Evolutionary conservation across 2,888 invertebrate species (phyloP), one percentile per base, ranked within the genome.

Genomic region (Apotomis turbidana): DNA sequence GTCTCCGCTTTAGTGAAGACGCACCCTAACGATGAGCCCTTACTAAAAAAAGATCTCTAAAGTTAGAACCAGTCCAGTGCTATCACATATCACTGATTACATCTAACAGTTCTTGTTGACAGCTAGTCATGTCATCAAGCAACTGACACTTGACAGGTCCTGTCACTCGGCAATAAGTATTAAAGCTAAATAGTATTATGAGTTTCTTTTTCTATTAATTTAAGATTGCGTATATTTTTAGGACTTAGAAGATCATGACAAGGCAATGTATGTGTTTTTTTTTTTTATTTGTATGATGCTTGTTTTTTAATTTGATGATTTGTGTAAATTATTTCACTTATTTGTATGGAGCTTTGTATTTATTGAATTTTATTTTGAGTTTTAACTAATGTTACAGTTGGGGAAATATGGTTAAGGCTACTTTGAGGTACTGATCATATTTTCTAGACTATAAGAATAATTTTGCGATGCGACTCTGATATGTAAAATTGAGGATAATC

Each of bases 201-300:
- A 82, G 75, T 85, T 85, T 86, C 76, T 85, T 85, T 86, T 84
- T 87, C 84, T 78, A 82, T 86, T 85, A 82, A 79, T 83, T 77
- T 91, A 92, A 91, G 93, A 93, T 92, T 92, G 92, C 93, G 91
- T 92, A 89, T 86, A 89, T 85, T 88, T 84, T 90, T 88, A 91
- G 91, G 88, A 90, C 90, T 91, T 91, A 89, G 83, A 88, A 87
- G 85, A 89, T 87, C 92, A 91, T 93, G 93, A 92, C 93, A 92
- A 90, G 89, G 87, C 86, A 85, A 83, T 86, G 88, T 84, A 87
- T 89, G 88, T 80, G 77, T 83, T 84, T 87, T 78, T 83, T 83
- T 81, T 61, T 52, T 57, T 38, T n/a, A n/a, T 70, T 63, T 64
- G 64, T 64, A 66, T 70, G 69, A 73, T 72, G 72, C 68, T 72